phyloP scores from a whole-genome alignment of 2,797 vertebrate species.

The Mergus octosetaceus region DNA sequence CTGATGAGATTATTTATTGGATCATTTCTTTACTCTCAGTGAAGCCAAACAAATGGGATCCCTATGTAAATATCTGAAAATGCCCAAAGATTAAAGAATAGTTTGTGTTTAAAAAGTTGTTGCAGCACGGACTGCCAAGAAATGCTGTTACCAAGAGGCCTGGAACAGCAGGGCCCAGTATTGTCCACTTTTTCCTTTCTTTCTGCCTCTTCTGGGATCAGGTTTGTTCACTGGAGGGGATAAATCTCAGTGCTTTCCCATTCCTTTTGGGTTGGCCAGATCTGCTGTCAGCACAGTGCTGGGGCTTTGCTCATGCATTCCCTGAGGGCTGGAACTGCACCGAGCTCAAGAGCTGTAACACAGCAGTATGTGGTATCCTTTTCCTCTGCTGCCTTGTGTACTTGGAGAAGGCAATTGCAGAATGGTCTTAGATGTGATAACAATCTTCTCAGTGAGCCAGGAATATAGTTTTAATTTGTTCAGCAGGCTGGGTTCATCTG shows the following conservation, averaged over 20 bases:
- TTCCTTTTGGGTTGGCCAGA: background rate
- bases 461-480: background rate
- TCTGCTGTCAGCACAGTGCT: background rate
- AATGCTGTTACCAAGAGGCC: background rate
- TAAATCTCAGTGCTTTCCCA: background rate
- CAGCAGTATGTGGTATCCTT: background rate
- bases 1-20: background rate
- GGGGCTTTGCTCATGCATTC: rapidly evolving
- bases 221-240: background rate
- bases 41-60: background rate
- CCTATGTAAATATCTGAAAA: background rate
- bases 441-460: background rate
- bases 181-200: background rate
- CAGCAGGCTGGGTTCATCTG: background rate
- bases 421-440: background rate
- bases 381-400: background rate
- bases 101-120: background rate
- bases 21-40: background rate
- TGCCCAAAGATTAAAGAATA: background rate
- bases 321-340: background rate
- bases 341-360: background rate
- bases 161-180: background rate
- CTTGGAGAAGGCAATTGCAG: background rate
- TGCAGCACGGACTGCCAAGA: background rate
- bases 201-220: background rate